phyloP scores from a whole-genome alignment of 2,113 vertebrate genomes.

The Xiphophorus hellerii region DNA sequence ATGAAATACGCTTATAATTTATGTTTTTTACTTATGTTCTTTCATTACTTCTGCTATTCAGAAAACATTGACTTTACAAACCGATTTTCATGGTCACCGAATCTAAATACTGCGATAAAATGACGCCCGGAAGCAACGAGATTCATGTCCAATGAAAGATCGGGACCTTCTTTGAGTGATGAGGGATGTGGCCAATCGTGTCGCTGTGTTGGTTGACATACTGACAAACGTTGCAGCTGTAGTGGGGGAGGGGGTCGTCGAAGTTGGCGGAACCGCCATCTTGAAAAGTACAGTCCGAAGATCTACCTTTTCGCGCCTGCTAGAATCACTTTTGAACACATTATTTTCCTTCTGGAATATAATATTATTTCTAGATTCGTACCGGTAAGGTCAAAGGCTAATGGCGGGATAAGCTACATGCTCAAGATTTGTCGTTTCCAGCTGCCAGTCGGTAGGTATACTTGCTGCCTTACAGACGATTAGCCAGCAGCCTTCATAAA shows the following conservation, averaged over 20 bases:
- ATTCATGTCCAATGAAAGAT: slow-evolving; percentile 39
- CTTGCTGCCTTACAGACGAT: slow-evolving; percentile 64
- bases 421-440: slow-evolving; percentile 63
- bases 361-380: slow-evolving; percentile 29
- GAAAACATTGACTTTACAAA: not conserved
- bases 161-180: slow-evolving; percentile 25
- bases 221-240: slow-evolving; percentile 58
- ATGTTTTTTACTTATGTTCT: not conserved
- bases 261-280: slow-evolving; percentile 84
- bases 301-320: slow-evolving; percentile 79
- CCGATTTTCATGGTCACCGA: not conserved
- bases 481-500: slow-evolving; percentile 62
- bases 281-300: slow-evolving; percentile 80
- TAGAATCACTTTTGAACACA: slow-evolving; percentile 76
- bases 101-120: not conserved
- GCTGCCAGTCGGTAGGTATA: slow-evolving; percentile 80
- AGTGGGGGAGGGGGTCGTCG: slow-evolving; percentile 81
- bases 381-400: slow-evolving; percentile 35
- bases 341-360: slow-evolving; percentile 49
- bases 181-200: slow-evolving; percentile 65
- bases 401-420: slow-evolving; percentile 71
- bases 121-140: not conserved
- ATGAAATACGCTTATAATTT: not conserved
- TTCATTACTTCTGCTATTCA: not conserved
- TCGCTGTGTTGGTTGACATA: not conserved